Conservation (phyloP, 2,797 vertebrate genomes). For the Schizopygopsis malacanthus region DNA sequence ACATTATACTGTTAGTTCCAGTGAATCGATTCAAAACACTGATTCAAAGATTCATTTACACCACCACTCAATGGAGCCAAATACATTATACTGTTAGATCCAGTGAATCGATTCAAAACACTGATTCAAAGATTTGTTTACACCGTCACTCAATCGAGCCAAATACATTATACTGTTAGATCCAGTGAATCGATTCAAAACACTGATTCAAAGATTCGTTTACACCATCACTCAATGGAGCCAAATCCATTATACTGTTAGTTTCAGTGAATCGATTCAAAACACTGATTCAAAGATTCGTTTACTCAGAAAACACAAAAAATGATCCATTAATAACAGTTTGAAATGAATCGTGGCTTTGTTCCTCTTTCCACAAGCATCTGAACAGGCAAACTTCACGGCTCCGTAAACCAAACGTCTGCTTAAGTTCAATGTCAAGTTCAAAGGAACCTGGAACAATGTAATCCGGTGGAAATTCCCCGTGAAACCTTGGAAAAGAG, state of each 20-base stretch:
- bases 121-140: background rate
- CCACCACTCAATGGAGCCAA: background rate
- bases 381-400: slow-evolving; percentile 68
- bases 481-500: slow-evolving; percentile 75
- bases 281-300: background rate
- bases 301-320: slow-evolving; percentile 17
- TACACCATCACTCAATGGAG: no score
- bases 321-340: slow-evolving; percentile 44
- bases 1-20: no score
- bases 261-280: background rate
- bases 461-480: slow-evolving; percentile 82
- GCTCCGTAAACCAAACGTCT: slow-evolving; percentile 74
- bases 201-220: no score
- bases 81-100: no score
- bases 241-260: background rate
- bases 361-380: slow-evolving; percentile 53
- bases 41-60: background rate
- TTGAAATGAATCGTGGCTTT: slow-evolving; percentile 54
- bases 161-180: no score
- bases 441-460: slow-evolving; percentile 81
- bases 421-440: slow-evolving; percentile 85
- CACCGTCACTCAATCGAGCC: background rate
- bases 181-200: no score
- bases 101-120: background rate
- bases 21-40: background rate